Base-by-base conservation (phyloP, 2,113 vertebrate species). In the Corynorhinus townsendii region DNA sequence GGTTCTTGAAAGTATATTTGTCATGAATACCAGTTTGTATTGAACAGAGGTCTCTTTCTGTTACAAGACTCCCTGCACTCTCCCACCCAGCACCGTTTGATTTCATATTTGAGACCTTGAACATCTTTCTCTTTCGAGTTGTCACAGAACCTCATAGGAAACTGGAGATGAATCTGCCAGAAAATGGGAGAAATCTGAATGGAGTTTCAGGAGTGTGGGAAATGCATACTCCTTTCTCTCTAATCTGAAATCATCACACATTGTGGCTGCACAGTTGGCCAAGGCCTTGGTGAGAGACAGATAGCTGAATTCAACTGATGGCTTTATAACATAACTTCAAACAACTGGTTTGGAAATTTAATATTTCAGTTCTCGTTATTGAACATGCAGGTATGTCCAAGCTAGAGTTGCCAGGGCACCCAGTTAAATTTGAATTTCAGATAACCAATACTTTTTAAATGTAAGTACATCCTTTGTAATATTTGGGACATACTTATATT, bases 351-450 rank as follows among this genome's bases (percentile, higher is more conserved):
- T 86, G 35, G 22, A 95, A 93, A 64, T 68, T 93, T 40, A 83
- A 66, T 75, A 84, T 92, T 96, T 86, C 19, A 89, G 24, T 95
- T 79, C 54, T 95, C 45, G 45, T 47, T 86, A 73, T 20, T 90
- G 45, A 91, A 64, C 35, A 71, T 76, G 35, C 6, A 91, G 54
- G 20, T 80, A 68, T 68, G 90, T 56, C 49, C 28, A 43, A 83
- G 16, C 12, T 71, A 88, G 56, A 35, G 8, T 82, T 94, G 40
- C 45, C 56, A 93, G 40, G 38, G 49, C 15, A 71, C 8, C 17
- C 24, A 66, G n/a, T 90, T 93, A 90, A 82, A 92, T 96, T 24
- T 93, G 76, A 49, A 72, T 87, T 90, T 90, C 89, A 69, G 66
- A 45, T 83, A 43, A 26, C 5, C 6, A 47, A 73, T 72, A 66